Conservation (phyloP, 2,888 invertebrate species). For the Macropis europaea region DNA sequence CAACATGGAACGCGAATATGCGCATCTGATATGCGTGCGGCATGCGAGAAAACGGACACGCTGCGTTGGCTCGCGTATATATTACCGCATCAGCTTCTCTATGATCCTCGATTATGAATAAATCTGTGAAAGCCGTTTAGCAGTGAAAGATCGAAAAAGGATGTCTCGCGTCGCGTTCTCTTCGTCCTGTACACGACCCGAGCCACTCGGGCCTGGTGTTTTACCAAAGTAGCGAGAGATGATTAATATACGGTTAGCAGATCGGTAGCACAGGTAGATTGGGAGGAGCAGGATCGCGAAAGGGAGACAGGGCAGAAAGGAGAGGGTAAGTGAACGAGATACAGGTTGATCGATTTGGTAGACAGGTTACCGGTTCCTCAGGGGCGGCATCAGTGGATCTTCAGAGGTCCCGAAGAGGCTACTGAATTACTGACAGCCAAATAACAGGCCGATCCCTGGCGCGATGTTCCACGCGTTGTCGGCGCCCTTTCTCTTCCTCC, state of each 20-base stretch:
- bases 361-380: constrained; percentile 62
- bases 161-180: too few relatives aligned
- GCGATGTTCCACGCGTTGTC: constrained; percentile 65
- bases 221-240: too few relatives aligned
- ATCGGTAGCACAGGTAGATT: constrained; percentile 9
- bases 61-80: constrained; percentile 14
- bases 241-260: constrained; percentile 10
- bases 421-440: constrained; percentile 75
- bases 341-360: constrained; percentile 64
- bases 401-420: constrained; percentile 64
- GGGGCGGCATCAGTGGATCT: constrained; percentile 60
- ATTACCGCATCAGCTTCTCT: constrained; percentile 14
- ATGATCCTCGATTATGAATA: constrained; percentile 14
- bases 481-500: constrained; percentile 62
- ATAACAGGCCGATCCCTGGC: constrained; percentile 70
- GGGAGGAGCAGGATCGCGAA: constrained; percentile 11
- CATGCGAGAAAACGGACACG: constrained; percentile 18
- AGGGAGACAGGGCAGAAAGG: constrained; percentile 13
- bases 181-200: too few relatives aligned
- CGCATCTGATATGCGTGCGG: constrained; percentile 28
- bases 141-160: too few relatives aligned
- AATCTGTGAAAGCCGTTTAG: too few relatives aligned
- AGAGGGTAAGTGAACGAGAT: constrained; percentile 37
- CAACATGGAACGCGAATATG: constrained; percentile 15
- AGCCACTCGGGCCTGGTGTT: too few relatives aligned